Base-by-base conservation (phyloP, 2,888 invertebrate species). In the Alloscopus bannaensis region DNA sequence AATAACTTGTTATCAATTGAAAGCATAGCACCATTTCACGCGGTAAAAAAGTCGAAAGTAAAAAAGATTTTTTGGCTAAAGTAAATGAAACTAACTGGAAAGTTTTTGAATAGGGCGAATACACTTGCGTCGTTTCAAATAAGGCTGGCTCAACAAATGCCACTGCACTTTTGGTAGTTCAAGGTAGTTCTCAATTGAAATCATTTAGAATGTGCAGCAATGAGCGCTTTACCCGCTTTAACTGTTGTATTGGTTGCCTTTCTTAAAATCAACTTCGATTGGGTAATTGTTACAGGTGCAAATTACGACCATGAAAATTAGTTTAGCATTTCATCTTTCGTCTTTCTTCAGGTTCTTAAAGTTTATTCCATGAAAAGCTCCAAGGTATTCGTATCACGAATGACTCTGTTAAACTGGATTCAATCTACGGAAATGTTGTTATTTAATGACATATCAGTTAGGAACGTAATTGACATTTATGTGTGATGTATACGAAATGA, bases 1-100 rank as follows among this genome's bases (percentile, higher is more conserved):
- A 90, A 90, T 81, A 91, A 92, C 83, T 88, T 92, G 73, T 88
- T 94, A 73, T 91, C 91, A 82, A 83, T 85, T 36, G 81, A 81
- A 31, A 60, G 75, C 24, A 82, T 86, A 13, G 80, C 81, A 18
- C 81, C 83, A 20, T 66, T 75, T 42, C 86, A 86, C 76, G 76
- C 83, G 31, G 93, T 22, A 26, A 31, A 42, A 6, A 65, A 40
- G 40, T 29, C 20, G 26, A 29, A 16, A n/a, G n/a, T 28, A 26
- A 8, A 22, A 26, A n/a, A n/a, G n/a, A n/a, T n/a, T n/a, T n/a
- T n/a, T n/a, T n/a, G n/a, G n/a, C n/a, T n/a, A n/a, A n/a, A 36
- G 13, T 36, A 13, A 36, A 36, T 8, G 6, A 36, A 36, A 36
- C 36, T 6, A 36, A 36, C 36, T 36, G 6, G 36, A 36, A 36